A percentile compares a stretch with the other conserved stretches of the same genome.
Evolutionary conservation across 1,140 invertebrate species (phyloP).

Genomic region (Ceratoteleas bidentatus): DNA sequence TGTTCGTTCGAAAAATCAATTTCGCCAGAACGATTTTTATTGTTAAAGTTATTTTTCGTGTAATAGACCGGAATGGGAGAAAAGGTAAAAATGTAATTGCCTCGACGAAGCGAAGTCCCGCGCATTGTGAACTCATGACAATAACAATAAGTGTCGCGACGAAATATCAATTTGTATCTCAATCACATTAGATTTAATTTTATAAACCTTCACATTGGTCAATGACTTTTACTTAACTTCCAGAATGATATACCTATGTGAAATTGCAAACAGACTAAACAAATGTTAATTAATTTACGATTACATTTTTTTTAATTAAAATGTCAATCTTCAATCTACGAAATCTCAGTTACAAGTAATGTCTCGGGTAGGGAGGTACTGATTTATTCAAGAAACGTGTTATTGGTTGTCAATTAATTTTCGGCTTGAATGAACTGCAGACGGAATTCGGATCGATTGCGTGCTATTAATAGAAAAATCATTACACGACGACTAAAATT

Average conservation of each 20-base stretch:
- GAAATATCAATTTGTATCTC: slow-evolving; percentile 37
- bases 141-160: slow-evolving; percentile 26
- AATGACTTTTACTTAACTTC: too few species aligned
- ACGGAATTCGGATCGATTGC: not conserved
- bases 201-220: slow-evolving; percentile 26
- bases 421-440: not conserved
- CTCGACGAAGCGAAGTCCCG: not conserved
- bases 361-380: too few species aligned
- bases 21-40: slow-evolving; percentile 25
- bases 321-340: too few species aligned
- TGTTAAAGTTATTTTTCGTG: slow-evolving; percentile 14
- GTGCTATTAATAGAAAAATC: slow-evolving; percentile 14
- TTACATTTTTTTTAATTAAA: too few species aligned
- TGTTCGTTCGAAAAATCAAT: slow-evolving; percentile 34
- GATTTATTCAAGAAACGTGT: too few species aligned
- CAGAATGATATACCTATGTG: too few species aligned
- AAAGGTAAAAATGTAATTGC: slow-evolving; percentile 16
- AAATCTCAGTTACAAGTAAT: too few species aligned
- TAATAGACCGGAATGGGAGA: slow-evolving; percentile 12
- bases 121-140: not conserved
- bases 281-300: too few species aligned
- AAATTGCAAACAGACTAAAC: slow-evolving; percentile 28
- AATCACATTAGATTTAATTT: slow-evolving; percentile 33
- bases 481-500: slow-evolving; percentile 5
- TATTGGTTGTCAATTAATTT: too few species aligned